Base-by-base conservation (phyloP, 2,888 invertebrate species). In the Zaprionus bogoriensis region DNA sequence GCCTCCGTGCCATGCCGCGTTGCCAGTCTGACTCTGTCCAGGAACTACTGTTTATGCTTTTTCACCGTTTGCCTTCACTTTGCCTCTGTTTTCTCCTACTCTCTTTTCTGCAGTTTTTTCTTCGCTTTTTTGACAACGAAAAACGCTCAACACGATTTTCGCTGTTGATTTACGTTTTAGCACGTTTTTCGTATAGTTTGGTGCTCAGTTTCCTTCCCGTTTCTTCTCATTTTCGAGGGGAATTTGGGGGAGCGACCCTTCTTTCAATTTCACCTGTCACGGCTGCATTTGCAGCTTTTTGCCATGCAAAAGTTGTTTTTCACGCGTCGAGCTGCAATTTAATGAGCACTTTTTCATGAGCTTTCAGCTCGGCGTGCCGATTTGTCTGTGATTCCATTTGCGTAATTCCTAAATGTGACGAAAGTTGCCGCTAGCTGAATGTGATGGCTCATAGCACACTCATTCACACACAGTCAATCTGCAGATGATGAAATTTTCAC, bases 151-250 rank as follows among this genome's bases (percentile, higher is more conserved):
- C 80, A 81, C 80, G 85, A 85, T 78, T 85, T 85, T 82, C 76
- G 79, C 76, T 82, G 80, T 81, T 85, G 80, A 81, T 81, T 85
- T 81, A 85, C 85, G 80, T 81, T 81, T 85, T 85, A 82, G 68
- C 85, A 85, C 85, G 87, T 83, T 83, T 76, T 83, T 61, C 77
- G 71, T 77, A 60, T 72, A 76, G 71, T 69, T 69, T 65, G 67
- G 71, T 36, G 44, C 48, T 48, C 48, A 48, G 63, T 57, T 62
- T 54, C 60, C 3, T 9, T 3, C 10, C 27, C 10, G 10, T 10
- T 10, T 27, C 27, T 4, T 12, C n/a, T n/a, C 4, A n/a, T 12
- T 1, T 10, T 3, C 12, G 2, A 4, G 4, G 39, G 22, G 20
- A 10, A n/a, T 5, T 22, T 22, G 19, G 20, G 39, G 6, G 19